phyloP scores from a whole-genome alignment of 2,113 vertebrate species.

The Hypanus sabinus region DNA sequence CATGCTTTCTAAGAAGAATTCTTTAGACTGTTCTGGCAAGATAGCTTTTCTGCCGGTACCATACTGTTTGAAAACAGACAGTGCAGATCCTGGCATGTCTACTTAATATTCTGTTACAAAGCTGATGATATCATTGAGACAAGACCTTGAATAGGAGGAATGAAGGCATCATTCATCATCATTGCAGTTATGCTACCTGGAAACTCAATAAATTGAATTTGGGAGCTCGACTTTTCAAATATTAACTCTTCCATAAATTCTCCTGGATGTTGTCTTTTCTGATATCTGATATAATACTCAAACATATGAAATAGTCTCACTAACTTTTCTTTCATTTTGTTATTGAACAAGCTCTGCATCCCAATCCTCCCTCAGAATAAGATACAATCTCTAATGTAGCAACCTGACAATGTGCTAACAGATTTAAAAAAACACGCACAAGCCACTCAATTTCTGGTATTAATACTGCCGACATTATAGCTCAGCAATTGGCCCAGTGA shows the following conservation, averaged over 20 bases:
- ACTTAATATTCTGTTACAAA: not conserved
- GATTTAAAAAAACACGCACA: not conserved
- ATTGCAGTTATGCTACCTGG: not conserved
- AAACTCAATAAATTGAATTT: not conserved
- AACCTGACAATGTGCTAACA: slow-evolving; percentile 20
- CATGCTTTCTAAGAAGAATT: not conserved
- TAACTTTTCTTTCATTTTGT: not conserved
- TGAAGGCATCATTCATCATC: not conserved
- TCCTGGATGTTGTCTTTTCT: not conserved
- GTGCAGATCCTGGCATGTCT: not conserved
- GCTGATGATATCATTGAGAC: not conserved
- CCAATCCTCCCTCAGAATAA: not conserved
- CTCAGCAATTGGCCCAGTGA: not conserved
- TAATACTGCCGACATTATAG: not conserved
- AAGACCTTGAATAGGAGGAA: not conserved
- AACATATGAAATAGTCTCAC: not conserved
- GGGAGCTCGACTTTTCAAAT: not conserved
- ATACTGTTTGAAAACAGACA: not conserved
- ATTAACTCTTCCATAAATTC: not conserved
- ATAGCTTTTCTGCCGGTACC: too few species aligned
- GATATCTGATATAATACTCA: not conserved
- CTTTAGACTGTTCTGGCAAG: not conserved
- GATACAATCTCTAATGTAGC: not conserved
- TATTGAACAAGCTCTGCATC: not conserved
- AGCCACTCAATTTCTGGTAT: not conserved